Evolutionary conservation across 2,888 invertebrate genomes (phyloP).

Genomic region (Osmoderma eremita): DNA sequence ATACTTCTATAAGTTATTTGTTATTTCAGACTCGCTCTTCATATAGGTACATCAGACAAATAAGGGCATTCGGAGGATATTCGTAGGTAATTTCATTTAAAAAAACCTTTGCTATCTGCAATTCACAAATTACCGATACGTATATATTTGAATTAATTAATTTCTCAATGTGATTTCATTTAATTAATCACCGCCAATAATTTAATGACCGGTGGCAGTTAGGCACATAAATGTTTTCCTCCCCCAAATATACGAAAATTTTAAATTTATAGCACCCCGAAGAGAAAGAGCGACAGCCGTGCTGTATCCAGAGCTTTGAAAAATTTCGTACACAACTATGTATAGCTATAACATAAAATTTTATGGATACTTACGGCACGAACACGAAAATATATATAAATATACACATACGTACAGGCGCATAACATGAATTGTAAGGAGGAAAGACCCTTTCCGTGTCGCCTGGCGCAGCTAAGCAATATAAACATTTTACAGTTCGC

Average conservation of each 20-base stretch:
- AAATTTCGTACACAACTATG: slow-evolving; percentile 34
- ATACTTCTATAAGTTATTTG: too few relatives aligned
- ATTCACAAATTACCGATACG: too few relatives aligned
- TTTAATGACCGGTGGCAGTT: background rate
- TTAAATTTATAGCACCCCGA: slow-evolving; percentile 26
- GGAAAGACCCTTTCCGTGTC: background rate
- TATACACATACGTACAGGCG: background rate
- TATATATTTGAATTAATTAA: too few relatives aligned
- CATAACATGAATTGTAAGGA: slow-evolving; percentile 31
- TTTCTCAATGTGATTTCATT: too few relatives aligned
- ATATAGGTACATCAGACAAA: too few relatives aligned
- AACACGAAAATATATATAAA: slow-evolving; percentile 22
- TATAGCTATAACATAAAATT: slow-evolving; percentile 42
- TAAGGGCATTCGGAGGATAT: too few relatives aligned
- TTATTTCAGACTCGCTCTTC: too few relatives aligned
- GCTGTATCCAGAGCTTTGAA: slow-evolving; percentile 1
- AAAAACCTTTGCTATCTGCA: too few relatives aligned
- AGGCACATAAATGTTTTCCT: too few relatives aligned
- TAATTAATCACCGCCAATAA: too few relatives aligned
- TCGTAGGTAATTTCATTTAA: too few relatives aligned
- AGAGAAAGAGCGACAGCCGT: background rate
- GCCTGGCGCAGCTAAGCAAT: slow-evolving; percentile 27
- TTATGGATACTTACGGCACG: slow-evolving; percentile 39
- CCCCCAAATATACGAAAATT: slow-evolving; percentile 3
- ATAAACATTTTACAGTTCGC: slow-evolving; percentile 41